A percentile compares a stretch with the other conserved stretches of the same genome.
These are phyloP conservation scores for Ornithoptera priamus DNA, from an alignment of 2,888 invertebrate species.

Conservation along the genomic window DNA sequence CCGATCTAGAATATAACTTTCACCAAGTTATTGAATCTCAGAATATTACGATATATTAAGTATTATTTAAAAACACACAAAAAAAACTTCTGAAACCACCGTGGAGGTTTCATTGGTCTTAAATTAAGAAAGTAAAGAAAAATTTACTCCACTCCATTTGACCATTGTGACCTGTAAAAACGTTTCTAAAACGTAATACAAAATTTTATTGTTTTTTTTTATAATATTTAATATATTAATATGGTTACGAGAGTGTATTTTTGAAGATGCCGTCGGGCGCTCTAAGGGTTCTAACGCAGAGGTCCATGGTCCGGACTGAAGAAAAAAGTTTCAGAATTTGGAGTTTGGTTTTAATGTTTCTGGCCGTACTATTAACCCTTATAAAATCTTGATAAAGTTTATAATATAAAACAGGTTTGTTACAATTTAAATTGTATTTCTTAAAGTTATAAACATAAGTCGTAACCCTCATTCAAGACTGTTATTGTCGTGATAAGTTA, in stretches of 20 bases:
- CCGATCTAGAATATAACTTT: neutral
- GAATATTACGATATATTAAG: too few species aligned
- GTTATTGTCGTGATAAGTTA: neutral
- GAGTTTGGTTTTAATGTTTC: too few species aligned
- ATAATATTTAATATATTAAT: too few species aligned
- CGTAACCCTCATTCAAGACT: slow-evolving; percentile 12
- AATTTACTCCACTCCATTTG: neutral
- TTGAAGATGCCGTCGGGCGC: too few species aligned
- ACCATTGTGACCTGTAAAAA: too few species aligned
- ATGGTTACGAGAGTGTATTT: too few species aligned
- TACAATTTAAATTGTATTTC: neutral
- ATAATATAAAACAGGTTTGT: neutral
- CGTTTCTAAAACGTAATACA: too few species aligned
- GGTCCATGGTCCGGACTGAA: too few species aligned
- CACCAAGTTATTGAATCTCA: neutral
- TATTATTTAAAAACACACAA: neutral
- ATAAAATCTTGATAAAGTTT: neutral
- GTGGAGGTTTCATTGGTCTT: neutral
- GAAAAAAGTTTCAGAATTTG: too few species aligned
- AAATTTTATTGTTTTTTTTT: too few species aligned
- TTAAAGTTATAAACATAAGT: neutral
- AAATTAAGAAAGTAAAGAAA: neutral
- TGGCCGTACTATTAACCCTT: neutral
- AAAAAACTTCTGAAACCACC: neutral
- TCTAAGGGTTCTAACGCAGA: too few species aligned